A percentile compares a stretch with the other conserved stretches of the same genome.
These are phyloP conservation scores for Lophura nycthemera DNA, from an alignment of 2,113 vertebrate genomes.

Conservation along the genomic window DNA sequence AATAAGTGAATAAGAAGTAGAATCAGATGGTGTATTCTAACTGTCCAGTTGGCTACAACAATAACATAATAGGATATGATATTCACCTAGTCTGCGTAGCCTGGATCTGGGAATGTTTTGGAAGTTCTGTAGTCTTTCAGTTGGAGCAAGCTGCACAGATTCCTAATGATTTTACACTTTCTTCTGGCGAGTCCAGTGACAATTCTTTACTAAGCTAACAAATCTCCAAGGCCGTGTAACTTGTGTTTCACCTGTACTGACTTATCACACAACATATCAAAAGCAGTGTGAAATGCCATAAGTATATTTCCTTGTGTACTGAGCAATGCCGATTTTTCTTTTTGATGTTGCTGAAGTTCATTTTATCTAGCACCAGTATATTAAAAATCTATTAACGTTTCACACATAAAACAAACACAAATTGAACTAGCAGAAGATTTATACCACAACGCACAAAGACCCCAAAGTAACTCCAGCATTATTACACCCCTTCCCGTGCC, in stretches of 20 bases:
- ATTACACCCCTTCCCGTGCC: slow-evolving; percentile 14
- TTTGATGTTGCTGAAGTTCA: neutral
- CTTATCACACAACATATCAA: slow-evolving; percentile 31
- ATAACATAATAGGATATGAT: neutral
- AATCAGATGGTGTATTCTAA: neutral
- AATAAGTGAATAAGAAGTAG: neutral
- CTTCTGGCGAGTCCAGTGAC: slow-evolving; percentile 4
- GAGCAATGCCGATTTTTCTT: slow-evolving; percentile 9
- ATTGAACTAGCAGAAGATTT: slow-evolving; percentile 15
- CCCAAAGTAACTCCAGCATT: neutral
- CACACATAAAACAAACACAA: slow-evolving; percentile 35
- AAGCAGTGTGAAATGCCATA: neutral
- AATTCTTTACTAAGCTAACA: slow-evolving; percentile 40
- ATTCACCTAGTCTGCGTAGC: neutral
- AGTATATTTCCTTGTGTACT: neutral
- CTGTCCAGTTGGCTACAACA: neutral
- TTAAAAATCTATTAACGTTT: slow-evolving; percentile 62
- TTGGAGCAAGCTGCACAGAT: neutral
- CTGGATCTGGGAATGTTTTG: neutral
- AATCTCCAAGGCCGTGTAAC: neutral
- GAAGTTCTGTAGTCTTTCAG: neutral
- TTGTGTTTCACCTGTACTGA: slow-evolving; percentile 44
- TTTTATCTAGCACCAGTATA: slow-evolving; percentile 46
- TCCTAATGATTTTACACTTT: neutral
- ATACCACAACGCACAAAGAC: neutral